Evolutionary conservation across 1,140 invertebrate species (phyloP).

Genomic region (Babylonia areolata): DNA sequence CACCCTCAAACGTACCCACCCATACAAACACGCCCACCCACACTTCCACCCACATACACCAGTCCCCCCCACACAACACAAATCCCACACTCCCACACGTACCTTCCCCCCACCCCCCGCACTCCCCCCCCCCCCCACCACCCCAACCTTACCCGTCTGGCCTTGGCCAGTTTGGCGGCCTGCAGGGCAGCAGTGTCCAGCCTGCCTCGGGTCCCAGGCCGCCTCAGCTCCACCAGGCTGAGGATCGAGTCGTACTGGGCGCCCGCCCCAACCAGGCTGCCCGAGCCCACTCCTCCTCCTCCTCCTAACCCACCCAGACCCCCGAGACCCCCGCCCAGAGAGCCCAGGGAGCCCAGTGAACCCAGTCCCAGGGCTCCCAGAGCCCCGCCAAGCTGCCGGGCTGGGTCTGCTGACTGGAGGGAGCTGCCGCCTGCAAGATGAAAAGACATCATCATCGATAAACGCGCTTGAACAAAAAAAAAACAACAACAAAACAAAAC

Average conservation of each 20-base stretch:
- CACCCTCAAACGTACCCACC: too few relatives aligned
- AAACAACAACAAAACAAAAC: neutral
- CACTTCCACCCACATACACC: too few relatives aligned
- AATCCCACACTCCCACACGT: neutral
- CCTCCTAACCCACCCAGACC: constrained; percentile 40
- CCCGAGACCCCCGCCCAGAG: too few relatives aligned
- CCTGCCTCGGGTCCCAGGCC: constrained; percentile 35
- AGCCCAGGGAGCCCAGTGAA: too few relatives aligned
- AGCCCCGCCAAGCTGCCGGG: constrained; percentile 42
- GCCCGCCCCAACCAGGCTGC: neutral
- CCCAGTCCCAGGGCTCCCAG: constrained; percentile 56
- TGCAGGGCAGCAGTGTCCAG: constrained; percentile 33
- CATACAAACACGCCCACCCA: too few relatives aligned
- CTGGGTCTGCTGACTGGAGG: constrained; percentile 30
- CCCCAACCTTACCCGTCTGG: constrained; percentile 43
- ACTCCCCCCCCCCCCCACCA: constrained; percentile 16
- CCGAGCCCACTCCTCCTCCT: constrained; percentile 8
- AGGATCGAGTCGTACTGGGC: constrained; percentile 49
- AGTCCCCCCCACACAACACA: neutral
- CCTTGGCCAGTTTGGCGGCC: constrained; percentile 39
- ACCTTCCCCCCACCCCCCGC: neutral
- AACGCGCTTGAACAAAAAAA: too few relatives aligned
- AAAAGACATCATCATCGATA: too few relatives aligned
- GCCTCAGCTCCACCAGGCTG: constrained; percentile 52
- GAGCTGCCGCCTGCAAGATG: constrained; percentile 61